Evolutionary conservation across 2,888 invertebrate species (phyloP).

Genomic region (Eubasilissa splendida): DNA sequence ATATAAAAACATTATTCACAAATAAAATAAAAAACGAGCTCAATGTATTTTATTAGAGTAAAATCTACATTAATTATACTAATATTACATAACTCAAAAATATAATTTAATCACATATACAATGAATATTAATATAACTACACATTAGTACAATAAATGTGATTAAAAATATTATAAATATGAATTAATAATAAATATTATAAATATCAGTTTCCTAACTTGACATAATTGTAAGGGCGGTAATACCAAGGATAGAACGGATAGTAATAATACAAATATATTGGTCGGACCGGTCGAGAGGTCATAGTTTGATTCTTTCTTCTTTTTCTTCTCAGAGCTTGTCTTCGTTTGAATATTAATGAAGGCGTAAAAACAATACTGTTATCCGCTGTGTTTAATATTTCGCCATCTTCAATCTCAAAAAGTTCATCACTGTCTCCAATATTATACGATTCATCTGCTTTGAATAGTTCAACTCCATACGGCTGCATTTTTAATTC

Average conservation of each 20-base stretch:
- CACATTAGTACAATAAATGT: too few relatives aligned
- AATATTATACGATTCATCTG: not conserved
- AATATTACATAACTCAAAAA: too few relatives aligned
- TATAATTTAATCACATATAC: too few relatives aligned
- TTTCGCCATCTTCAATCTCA: slow-evolving; percentile 14
- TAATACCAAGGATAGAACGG: slow-evolving; percentile 23
- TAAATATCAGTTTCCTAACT: not conserved
- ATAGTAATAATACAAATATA: slow-evolving; percentile 33
- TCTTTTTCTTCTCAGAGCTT: slow-evolving; percentile 22
- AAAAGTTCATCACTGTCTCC: not conserved
- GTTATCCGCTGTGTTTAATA: slow-evolving; percentile 13
- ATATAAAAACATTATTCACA: too few relatives aligned
- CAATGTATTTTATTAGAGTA: too few relatives aligned
- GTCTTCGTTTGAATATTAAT: slow-evolving; percentile 32
- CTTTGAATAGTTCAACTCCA: not conserved
- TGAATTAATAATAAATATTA: too few relatives aligned
- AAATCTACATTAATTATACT: too few relatives aligned
- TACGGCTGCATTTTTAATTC: not conserved
- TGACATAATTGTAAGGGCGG: not conserved
- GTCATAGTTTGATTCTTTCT: slow-evolving; percentile 19
- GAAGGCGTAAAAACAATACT: slow-evolving; percentile 42
- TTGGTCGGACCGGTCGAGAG: not conserved
- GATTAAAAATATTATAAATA: too few relatives aligned
- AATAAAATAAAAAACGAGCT: too few relatives aligned
- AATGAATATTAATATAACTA: too few relatives aligned